Evolutionary conservation across 2,888 invertebrate species (phyloP), one percentile per base, ranked within the genome.

Genomic region (Nycteola revayana): DNA sequence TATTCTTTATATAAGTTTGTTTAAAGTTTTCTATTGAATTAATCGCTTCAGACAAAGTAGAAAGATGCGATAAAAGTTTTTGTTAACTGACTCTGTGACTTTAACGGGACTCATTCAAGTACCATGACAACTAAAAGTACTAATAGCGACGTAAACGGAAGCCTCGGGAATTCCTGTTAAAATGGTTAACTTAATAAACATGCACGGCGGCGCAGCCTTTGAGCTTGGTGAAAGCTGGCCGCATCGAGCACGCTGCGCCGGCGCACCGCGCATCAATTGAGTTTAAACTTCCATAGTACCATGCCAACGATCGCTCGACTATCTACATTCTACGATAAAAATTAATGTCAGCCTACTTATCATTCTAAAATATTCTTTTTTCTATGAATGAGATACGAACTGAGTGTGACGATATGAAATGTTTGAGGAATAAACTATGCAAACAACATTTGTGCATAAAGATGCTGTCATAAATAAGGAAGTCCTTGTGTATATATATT

Each of bases 151-250:
- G 65, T 73, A 69, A 74, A 74, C 73, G 69, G 74, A 73, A 71
- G 69, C 62, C 66, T 61, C 65, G 60, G 69, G 69, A 74, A 77
- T 84, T 78, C 75, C 70, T 78, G 77, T 77, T 80, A 74, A 80
- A 78, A 78, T 82, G 74, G 76, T 80, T 84, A 81, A 81, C 69
- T 82, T 77, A 77, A 84, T 82, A 83, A 78, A 81, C 83, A 82
- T 80, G 78, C 71, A 63, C 63, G 67, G 66, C 74, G 74, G 75
- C 65, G 70, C 71, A 74, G 66, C 72, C 81, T 84, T 84, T 83
- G 81, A 80, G 71, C 70, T 55, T 65, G 76, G 86, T 78, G 86
- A 85, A 85, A 85, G 84, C 85, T 74, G 75, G 40, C 48, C 51
- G 55, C 55, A 56, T 49, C 60, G 52, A 50, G 59, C 42, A 61